Evolutionary conservation across 2,888 invertebrate species (phyloP).

Genomic region (Synanthedon myopaeformis): DNA sequence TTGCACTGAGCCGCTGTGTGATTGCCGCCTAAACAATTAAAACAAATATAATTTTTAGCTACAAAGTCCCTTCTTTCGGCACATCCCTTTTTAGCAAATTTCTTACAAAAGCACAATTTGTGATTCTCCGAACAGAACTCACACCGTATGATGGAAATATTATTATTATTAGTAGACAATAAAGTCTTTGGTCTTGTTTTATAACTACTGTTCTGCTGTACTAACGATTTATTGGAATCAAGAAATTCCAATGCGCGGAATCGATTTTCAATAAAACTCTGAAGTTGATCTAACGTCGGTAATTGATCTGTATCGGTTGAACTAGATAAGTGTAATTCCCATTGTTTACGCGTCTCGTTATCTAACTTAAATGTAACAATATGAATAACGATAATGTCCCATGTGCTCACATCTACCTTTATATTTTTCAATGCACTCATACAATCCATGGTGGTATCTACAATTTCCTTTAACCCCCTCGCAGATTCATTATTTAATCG

Average conservation of each 20-base stretch:
- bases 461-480: too few relatives aligned
- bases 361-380: slow-evolving; percentile 10
- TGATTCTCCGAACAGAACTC: slow-evolving; percentile 1
- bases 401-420: too few relatives aligned
- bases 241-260: slow-evolving; percentile 3
- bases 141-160: not conserved
- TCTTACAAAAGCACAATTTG: not conserved
- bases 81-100: not conserved
- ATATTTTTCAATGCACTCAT: too few relatives aligned
- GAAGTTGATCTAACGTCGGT: slow-evolving; percentile 1
- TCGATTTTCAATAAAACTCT: slow-evolving; percentile 3
- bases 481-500: too few relatives aligned
- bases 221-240: slow-evolving; percentile 1
- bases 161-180: not conserved
- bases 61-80: slow-evolving; percentile 2
- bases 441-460: too few relatives aligned
- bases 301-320: not conserved
- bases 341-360: slow-evolving; percentile 9
- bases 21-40: slow-evolving; percentile 9
- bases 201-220: not conserved
- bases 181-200: not conserved
- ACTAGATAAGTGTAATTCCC: slow-evolving; percentile 8
- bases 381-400: slow-evolving; percentile 7
- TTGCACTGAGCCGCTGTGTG: slow-evolving; percentile 5
- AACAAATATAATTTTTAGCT: slow-evolving; percentile 5